Base-by-base conservation (phyloP, 92 coral and sea anemone species). In the Parazoanthus swiftii region DNA sequence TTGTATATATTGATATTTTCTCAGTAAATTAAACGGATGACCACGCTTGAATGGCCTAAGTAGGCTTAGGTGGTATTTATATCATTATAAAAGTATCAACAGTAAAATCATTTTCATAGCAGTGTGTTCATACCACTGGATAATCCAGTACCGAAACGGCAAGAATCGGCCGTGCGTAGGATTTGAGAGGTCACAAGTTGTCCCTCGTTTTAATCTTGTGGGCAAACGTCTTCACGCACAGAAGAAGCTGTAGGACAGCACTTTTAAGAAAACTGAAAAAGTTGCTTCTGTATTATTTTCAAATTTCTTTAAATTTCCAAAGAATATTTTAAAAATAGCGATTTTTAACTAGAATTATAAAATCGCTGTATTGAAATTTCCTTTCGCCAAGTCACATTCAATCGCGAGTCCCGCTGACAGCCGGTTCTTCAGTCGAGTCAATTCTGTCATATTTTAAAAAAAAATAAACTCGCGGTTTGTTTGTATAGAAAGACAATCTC, bases 31-130 rank as follows among this genome's bases (percentile, higher is more conserved):
- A 50, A 8, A 26, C n/a, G 82, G 36, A 46, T 46, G 6, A 48
- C 3, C 56, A 25, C 82, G 33, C 66, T 48, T 25, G 66, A 79
- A 79, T 48, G 58, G 82, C 26, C 70, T 63, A 63, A 63, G 70
- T 63, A 26, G 29, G 33, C 56, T 48, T 23, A 23, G 58, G 33
- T 2, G 39, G 48, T 48, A 48, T 79, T 79, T 50, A 48, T 48
- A 48, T 46, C 39, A 79, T 79, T 79, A 25, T 79, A 35, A 79
- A 79, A 79, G 26, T 79, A 63, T 23, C 70, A 63, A 63, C 70
- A 63, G 70, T 1, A 18, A 23, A 63, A 23, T 20, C 3, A 54
- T 14, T 54, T 54, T 54, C 70, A 63, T 20, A 63, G 70, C n/a
- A 21, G 21, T 21, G 70, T 63, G 25, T 21, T 63, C 70, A 63